Conservation (phyloP, 1,140 invertebrate genomes). For the Diabrotica undecimpunctata region DNA sequence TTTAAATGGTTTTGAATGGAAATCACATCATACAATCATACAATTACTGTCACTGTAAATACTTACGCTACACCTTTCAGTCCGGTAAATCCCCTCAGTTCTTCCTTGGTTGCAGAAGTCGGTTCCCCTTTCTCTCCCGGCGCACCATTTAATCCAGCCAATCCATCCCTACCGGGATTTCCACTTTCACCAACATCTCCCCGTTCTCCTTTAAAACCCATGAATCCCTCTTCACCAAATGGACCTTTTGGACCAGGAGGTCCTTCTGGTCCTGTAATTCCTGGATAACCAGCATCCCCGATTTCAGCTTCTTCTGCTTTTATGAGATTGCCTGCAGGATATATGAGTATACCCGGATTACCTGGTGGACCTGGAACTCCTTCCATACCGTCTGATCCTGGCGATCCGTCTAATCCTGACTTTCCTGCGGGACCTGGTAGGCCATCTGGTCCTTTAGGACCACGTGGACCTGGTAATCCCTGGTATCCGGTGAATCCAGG, state of each 20-base stretch:
- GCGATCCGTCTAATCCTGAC: conserved; percentile 50
- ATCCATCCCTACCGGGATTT: conserved; percentile 50
- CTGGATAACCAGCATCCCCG: conserved; percentile 55
- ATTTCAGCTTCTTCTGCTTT: conserved; percentile 26
- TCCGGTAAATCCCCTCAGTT: conserved; percentile 50
- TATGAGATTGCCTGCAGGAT: conserved; percentile 30
- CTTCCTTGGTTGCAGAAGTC: conserved; percentile 48
- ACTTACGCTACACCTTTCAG: conserved; percentile 37
- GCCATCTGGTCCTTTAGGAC: conserved; percentile 61
- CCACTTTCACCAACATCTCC: conserved; percentile 50
- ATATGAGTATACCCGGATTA: conserved; percentile 36
- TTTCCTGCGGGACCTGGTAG: conserved; percentile 55
- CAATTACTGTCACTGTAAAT: neutral
- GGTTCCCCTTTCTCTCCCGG: conserved; percentile 56
- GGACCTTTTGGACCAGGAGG: conserved; percentile 52
- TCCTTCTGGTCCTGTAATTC: conserved; percentile 56
- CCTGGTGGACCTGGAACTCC: conserved; percentile 47
- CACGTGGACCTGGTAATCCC: conserved; percentile 49
- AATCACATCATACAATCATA: neutral
- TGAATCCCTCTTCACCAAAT: conserved; percentile 51
- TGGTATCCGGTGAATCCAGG: conserved; percentile 57
- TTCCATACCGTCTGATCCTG: conserved; percentile 50
- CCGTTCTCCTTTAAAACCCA: conserved; percentile 48
- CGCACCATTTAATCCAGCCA: conserved; percentile 54
- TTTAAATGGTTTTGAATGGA: neutral